phyloP scores from a whole-genome alignment of 2,888 invertebrate species.

The Scaptomyza flava region DNA sequence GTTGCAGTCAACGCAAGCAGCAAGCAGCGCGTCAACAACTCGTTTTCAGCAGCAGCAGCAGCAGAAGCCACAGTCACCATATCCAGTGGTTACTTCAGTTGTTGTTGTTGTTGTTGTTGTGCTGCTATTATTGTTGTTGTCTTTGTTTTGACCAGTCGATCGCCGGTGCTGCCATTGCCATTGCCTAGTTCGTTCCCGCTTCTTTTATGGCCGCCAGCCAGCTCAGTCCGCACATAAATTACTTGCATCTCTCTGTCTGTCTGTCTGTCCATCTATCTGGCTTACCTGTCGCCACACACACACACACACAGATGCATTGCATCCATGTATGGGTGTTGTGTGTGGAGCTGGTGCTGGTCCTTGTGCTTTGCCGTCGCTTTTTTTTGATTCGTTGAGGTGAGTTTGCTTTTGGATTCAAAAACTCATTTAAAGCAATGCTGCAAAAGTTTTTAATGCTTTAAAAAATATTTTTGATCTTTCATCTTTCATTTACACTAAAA shows the following conservation, averaged over 20 bases:
- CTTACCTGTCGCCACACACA: constrained; percentile 65
- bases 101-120: constrained; percentile 21
- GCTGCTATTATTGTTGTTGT: constrained; percentile 43
- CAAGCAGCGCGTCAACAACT: constrained; percentile 42
- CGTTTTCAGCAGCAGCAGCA: constrained; percentile 62
- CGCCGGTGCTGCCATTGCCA: constrained; percentile 49
- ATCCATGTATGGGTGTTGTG: constrained; percentile 30
- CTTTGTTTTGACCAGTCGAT: constrained; percentile 75
- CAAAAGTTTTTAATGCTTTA: too few relatives aligned
- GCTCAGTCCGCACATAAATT: constrained; percentile 61
- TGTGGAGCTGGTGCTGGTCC: constrained; percentile 26
- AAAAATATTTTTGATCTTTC: too few relatives aligned
- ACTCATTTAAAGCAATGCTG: not conserved
- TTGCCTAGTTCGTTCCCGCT: constrained; percentile 45
- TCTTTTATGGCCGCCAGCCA: constrained; percentile 62
- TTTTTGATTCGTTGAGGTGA: constrained; percentile 23
- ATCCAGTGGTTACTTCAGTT: constrained; percentile 48
- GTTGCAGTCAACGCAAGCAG: constrained; percentile 23
- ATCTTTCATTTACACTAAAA: constrained; percentile 8
- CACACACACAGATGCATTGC: constrained; percentile 34
- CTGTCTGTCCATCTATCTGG: constrained; percentile 3
- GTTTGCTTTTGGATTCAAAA: constrained; percentile 13
- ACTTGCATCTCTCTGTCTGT: constrained; percentile 47
- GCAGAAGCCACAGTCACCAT: constrained; percentile 41
- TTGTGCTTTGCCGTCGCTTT: constrained; percentile 65